These are phyloP conservation scores for Lycocorax pyrrhopterus DNA, from an alignment of 2,113 vertebrate genomes.

Conservation along the genomic window DNA sequence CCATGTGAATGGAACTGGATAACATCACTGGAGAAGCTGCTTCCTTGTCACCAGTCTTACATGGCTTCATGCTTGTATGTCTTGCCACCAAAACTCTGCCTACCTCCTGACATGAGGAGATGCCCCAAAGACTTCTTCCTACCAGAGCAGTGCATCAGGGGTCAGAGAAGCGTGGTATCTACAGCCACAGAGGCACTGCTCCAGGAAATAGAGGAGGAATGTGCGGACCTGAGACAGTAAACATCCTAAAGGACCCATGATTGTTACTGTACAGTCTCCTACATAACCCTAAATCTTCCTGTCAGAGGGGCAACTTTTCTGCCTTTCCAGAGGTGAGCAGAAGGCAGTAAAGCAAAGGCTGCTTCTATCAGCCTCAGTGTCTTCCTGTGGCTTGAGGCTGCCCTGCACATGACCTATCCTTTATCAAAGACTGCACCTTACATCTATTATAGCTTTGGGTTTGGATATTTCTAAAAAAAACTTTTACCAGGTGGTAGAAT, in stretches of 20 bases:
- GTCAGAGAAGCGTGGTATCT: background rate
- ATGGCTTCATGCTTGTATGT: background rate
- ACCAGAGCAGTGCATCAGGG: background rate
- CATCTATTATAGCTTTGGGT: background rate
- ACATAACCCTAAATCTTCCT: background rate
- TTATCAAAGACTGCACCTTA: background rate
- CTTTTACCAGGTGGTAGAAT: background rate
- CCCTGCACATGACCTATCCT: background rate
- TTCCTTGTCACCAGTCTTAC: background rate
- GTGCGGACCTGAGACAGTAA: background rate
- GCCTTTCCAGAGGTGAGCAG: background rate
- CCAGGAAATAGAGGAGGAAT: background rate
- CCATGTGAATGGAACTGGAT: background rate
- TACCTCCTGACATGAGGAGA: background rate
- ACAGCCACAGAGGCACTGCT: background rate
- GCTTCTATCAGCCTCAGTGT: background rate
- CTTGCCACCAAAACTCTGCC: background rate
- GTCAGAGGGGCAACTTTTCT: background rate
- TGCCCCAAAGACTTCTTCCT: background rate
- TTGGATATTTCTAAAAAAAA: background rate
- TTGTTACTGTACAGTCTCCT: background rate
- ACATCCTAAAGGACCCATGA: background rate
- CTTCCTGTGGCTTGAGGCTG: background rate
- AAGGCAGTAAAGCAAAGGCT: background rate
- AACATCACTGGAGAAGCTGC: background rate